A percentile compares a stretch with the other conserved stretches of the same genome.
Evolutionary conservation across 2,797 vertebrate species (phyloP).

Genomic region (Lophius americanus): DNA sequence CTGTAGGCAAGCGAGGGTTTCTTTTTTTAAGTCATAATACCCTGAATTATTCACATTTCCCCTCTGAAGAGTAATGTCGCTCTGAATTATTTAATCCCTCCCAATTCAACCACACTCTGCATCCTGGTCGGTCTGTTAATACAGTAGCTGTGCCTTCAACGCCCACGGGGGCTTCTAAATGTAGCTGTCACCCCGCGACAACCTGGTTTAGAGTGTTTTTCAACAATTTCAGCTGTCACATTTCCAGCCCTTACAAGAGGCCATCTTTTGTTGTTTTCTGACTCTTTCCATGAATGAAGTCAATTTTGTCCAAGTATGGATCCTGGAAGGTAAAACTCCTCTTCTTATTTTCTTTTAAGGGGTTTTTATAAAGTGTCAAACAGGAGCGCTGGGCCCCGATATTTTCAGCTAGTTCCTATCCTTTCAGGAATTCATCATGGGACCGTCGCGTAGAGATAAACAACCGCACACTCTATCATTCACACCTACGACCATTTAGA

Average conservation of each 20-base stretch:
- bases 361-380: too few relatives aligned
- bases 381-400: too few relatives aligned
- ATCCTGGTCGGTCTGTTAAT: conserved; percentile 71
- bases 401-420: too few relatives aligned
- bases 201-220: background rate
- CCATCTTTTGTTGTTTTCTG: too few relatives aligned
- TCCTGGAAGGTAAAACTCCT: background rate
- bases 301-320: too few relatives aligned
- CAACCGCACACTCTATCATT: too few relatives aligned
- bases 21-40: conserved; percentile 83
- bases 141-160: conserved; percentile 37
- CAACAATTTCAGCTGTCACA: background rate
- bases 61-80: conserved; percentile 79
- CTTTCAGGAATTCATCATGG: too few relatives aligned
- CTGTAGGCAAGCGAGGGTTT: conserved; percentile 70
- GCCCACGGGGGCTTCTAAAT: background rate
- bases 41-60: conserved; percentile 83
- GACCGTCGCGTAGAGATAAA: too few relatives aligned
- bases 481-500: too few relatives aligned
- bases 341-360: background rate
- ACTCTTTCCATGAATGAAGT: too few relatives aligned
- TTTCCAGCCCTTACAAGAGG: too few relatives aligned
- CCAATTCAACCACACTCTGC: conserved; percentile 64
- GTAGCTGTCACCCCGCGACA: background rate
- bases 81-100: conserved; percentile 83